Evolutionary conservation across 2,888 invertebrate species (phyloP), one percentile per base, ranked within the genome.

Genomic region (Lepidonotus clava): DNA sequence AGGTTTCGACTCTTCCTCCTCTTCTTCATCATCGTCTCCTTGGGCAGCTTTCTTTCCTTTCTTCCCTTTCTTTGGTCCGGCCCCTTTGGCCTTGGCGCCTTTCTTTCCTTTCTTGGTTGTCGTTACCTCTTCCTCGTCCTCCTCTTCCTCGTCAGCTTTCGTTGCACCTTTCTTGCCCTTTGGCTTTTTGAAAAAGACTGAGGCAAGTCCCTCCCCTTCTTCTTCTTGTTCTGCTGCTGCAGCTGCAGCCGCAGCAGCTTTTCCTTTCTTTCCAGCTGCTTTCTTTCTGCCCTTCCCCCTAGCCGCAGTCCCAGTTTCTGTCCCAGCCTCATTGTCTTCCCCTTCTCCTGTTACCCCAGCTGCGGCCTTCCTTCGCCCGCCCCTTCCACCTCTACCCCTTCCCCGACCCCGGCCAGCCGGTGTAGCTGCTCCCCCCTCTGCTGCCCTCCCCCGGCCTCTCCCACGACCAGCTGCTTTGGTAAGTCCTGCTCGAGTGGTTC

Each of bases 331-430:
- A 21, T 40, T 83, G 21, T 67, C 38, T 4, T n/a, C 56, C 61
- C 84, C 38, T 21, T 40, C 53, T 51, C 76, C 67, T 51, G 14
- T 38, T 18, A 46, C 46, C 71, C 51, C 66, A 51, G 56, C 76
- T 89, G 87, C 83, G 86, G 84, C 66, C 84, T 87, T 11, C 84
- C 66, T 38, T 86, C 84, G n/a, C 80, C 56, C 41, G 77, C 86
- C 36, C 67, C 71, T 4, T 56, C 77, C 18, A 87, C 86, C 41
- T 86, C 83, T 14, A 84, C 88, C 11, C 83, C 80, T 8, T 28
- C 86, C 34, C 6, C 71, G 34, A 86, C 46, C 40, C 41, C 5
- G 71, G 87, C 51, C 46, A 14, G 56, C 66, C n/a, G 46, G 40
- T 8, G 32, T 24, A n/a, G 46, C 83, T 41, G 84, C 67, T 56